Conservation (phyloP, 2,888 invertebrate species). For the Macaria liturata region DNA sequence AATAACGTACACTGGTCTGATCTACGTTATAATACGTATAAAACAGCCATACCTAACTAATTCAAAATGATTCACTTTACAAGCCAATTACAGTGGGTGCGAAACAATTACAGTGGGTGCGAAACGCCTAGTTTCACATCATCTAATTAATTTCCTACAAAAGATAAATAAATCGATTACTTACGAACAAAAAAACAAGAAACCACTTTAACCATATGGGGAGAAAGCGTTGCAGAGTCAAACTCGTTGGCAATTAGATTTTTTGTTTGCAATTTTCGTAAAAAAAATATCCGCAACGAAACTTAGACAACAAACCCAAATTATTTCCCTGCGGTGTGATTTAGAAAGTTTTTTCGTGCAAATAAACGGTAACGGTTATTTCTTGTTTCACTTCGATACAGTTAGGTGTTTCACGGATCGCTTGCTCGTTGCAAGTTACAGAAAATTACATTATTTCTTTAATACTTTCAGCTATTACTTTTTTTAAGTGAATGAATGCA, state of each 20-base stretch:
- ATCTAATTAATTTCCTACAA: no score
- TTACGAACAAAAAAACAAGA: no score
- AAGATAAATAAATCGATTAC: no score
- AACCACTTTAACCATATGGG: background rate
- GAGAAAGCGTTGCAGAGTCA: conserved; percentile 1
- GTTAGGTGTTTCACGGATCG: conserved; percentile 42
- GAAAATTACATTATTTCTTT: conserved; percentile 22
- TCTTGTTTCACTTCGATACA: conserved; percentile 50
- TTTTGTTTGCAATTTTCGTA: conserved; percentile 35
- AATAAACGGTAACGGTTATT: conserved; percentile 45
- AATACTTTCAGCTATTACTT: background rate
- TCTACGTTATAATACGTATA: no score
- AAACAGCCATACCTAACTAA: no score
- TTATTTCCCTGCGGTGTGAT: conserved; percentile 52
- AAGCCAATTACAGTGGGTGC: no score
- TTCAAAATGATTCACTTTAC: no score
- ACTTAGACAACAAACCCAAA: conserved; percentile 47
- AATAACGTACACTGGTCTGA: no score
- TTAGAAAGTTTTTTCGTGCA: conserved; percentile 48
- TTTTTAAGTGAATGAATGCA: no score
- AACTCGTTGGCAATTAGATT: conserved; percentile 30
- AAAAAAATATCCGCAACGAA: conserved; percentile 38
- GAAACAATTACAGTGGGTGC: no score
- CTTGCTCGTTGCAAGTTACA: conserved; percentile 23
- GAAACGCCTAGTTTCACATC: no score